These are phyloP conservation scores for Orientallactaga bullata DNA, from an alignment of 2,113 vertebrate species.

Conservation along the genomic window DNA sequence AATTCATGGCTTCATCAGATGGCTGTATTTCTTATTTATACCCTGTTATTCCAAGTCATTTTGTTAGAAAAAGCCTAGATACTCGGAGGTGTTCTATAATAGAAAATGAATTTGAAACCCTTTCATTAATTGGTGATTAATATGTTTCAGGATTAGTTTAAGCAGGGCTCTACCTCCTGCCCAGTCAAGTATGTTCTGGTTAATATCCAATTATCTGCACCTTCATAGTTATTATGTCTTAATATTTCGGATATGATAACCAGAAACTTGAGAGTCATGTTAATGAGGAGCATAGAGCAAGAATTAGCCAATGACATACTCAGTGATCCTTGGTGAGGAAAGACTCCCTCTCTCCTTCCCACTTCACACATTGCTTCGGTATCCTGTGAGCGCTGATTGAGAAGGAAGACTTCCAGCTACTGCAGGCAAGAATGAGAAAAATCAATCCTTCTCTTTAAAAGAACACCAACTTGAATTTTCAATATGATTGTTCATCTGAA, in stretches of 20 bases:
- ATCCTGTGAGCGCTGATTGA: constrained; percentile 37
- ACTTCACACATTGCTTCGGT: constrained; percentile 48
- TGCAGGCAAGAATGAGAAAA: background rate
- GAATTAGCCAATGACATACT: constrained; percentile 89
- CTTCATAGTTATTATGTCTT: constrained; percentile 96
- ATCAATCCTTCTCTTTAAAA: background rate
- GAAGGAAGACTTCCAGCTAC: constrained; percentile 19
- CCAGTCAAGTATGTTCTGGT: constrained; percentile 97
- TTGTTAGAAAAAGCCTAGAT: constrained; percentile 89
- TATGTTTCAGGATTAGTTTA: constrained; percentile 97
- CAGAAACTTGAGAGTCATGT: constrained; percentile 92
- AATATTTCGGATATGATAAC: constrained; percentile 95
- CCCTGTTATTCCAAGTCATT: constrained; percentile 90
- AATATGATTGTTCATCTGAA: background rate
- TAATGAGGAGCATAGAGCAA: constrained; percentile 92
- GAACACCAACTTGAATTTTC: background rate
- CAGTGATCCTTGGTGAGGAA: constrained; percentile 86
- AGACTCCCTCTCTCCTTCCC: constrained; percentile 75
- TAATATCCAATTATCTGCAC: constrained; percentile 98
- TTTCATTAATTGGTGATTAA: constrained; percentile 98
- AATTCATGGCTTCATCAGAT: constrained; percentile 74
- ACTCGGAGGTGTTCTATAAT: constrained; percentile 91
- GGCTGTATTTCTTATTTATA: constrained; percentile 81
- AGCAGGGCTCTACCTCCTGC: constrained; percentile 94
- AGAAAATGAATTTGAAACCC: constrained; percentile 92